Evolutionary conservation across 2,113 vertebrate genomes (phyloP).

Genomic region (Cavia porcellus): DNA sequence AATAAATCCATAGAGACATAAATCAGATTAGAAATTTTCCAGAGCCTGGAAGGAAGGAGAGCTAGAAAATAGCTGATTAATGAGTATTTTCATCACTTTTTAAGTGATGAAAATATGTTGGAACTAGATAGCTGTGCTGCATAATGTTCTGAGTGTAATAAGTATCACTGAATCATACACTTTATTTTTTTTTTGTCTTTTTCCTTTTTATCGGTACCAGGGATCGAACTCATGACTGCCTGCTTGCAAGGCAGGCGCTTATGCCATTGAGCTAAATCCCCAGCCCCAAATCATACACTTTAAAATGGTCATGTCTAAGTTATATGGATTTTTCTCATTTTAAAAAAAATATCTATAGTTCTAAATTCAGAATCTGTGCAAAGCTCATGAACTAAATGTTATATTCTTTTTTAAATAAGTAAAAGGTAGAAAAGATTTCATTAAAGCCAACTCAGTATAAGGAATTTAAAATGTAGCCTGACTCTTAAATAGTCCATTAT

Average conservation of each 20-base stretch:
- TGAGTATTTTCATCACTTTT: background rate
- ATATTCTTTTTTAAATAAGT: constrained; percentile 28
- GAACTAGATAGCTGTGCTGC: background rate
- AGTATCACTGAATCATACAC: background rate
- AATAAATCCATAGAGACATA: background rate
- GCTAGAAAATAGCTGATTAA: background rate
- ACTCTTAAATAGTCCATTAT: background rate
- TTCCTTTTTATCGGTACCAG: no score
- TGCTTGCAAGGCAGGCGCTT: no score
- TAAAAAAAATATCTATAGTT: background rate
- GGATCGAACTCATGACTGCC: no score
- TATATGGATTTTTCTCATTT: constrained; percentile 6
- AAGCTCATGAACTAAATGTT: constrained; percentile 16
- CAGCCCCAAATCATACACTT: constrained; percentile 1
- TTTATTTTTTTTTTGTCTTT: no score
- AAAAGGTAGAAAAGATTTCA: background rate
- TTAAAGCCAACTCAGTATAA: constrained; percentile 47
- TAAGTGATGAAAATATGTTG: constrained; percentile 42
- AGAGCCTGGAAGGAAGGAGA: background rate
- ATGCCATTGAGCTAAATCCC: no score
- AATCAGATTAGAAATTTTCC: constrained; percentile 18
- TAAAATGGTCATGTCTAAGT: background rate
- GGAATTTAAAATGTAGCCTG: background rate
- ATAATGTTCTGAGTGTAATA: background rate
- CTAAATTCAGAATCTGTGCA: constrained; percentile 31